These are phyloP conservation scores for Aphelinus atriplicis DNA, from an alignment of 1,140 invertebrate species.

Conservation along the genomic window DNA sequence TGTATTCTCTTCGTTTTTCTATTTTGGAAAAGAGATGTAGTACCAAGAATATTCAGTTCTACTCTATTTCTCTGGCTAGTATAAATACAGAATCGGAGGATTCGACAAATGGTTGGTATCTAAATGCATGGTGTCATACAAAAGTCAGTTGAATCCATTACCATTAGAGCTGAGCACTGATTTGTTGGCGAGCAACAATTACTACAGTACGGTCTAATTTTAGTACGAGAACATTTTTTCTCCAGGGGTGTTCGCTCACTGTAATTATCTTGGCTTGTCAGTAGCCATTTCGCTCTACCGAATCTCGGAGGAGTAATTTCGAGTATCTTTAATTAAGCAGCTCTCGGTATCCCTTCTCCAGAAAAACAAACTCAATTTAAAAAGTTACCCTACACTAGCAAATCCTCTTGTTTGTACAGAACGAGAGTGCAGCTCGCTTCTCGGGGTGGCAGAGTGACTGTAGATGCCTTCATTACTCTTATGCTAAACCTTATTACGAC, in stretches of 20 bases:
- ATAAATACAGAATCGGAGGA: too few species aligned
- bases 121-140: too few species aligned
- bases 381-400: background rate
- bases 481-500: slow-evolving; percentile 29
- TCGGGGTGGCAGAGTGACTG: background rate
- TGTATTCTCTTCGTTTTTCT: background rate
- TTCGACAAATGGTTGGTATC: too few species aligned
- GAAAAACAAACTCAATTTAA: slow-evolving; percentile 8
- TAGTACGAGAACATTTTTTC: too few species aligned
- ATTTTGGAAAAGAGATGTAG: background rate
- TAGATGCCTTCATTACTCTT: slow-evolving; percentile 31
- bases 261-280: background rate
- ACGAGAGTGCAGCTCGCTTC: background rate
- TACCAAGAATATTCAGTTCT: too few species aligned
- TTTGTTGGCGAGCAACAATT: too few species aligned
- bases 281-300: background rate
- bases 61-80: too few species aligned
- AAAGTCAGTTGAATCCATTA: too few species aligned
- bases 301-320: slow-evolving; percentile 17
- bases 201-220: too few species aligned
- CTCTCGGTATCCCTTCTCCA: background rate
- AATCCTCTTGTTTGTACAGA: slow-evolving; percentile 16
- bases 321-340: slow-evolving; percentile 32
- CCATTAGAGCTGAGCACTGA: too few species aligned
- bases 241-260: too few species aligned